Percentiles rank a stretch among this genome's conserved stretches.
These are phyloP conservation scores for Pseudochirops corinnae DNA, from an alignment of 2,797 vertebrate genomes.

Conservation along the genomic window DNA sequence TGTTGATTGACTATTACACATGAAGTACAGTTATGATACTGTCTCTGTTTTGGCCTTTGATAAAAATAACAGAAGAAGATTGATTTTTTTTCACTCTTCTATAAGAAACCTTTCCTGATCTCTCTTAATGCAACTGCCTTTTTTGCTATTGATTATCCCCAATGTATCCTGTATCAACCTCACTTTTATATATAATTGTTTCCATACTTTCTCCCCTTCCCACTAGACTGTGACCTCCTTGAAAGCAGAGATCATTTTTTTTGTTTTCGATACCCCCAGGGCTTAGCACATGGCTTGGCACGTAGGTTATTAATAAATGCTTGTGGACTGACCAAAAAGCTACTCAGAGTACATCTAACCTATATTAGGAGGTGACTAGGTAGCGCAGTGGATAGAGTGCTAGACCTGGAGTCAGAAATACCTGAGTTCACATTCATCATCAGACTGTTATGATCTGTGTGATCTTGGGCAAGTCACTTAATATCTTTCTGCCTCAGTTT, in stretches of 20 bases:
- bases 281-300: not conserved
- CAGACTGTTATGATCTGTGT: not conserved
- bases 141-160: not conserved
- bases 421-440: not conserved
- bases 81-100: not conserved
- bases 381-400: not conserved
- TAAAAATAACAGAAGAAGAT: constrained; percentile 38
- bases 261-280: not conserved
- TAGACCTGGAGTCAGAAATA: not conserved
- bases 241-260: not conserved
- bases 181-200: not conserved
- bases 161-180: not conserved
- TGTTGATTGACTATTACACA: not conserved
- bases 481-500: not conserved
- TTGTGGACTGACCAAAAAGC: not conserved
- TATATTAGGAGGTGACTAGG: not conserved
- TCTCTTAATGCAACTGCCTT: not conserved
- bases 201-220: not conserved
- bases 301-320: not conserved
- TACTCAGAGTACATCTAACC: not conserved
- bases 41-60: not conserved
- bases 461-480: not conserved
- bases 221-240: not conserved
- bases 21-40: not conserved
- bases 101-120: not conserved